These are phyloP conservation scores for Trachops cirrhosus DNA, from an alignment of 2,797 vertebrate species.

Conservation along the genomic window DNA sequence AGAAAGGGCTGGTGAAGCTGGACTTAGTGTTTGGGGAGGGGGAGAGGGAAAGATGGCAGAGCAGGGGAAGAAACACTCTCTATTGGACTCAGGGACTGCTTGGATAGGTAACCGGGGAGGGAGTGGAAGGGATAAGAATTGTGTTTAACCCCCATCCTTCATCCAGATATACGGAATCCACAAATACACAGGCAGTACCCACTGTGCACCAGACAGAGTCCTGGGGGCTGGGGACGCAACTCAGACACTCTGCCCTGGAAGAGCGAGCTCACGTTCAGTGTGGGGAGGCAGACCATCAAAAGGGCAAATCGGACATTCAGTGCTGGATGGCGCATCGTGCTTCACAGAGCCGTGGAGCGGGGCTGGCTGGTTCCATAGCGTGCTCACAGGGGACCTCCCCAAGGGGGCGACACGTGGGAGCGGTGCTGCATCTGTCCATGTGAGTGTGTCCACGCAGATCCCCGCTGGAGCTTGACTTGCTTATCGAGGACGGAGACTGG, in stretches of 20 bases:
- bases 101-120: background rate
- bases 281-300: background rate
- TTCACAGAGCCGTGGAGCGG: background rate
- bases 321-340: rapidly evolving
- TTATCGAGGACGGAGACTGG: background rate
- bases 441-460: background rate
- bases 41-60: background rate
- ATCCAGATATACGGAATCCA: background rate
- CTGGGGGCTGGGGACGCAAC: background rate
- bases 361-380: too few relatives aligned
- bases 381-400: background rate
- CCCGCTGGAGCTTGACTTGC: background rate
- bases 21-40: background rate
- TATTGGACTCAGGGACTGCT: background rate
- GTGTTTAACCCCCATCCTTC: background rate
- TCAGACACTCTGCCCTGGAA: background rate
- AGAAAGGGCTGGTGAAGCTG: background rate
- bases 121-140: background rate
- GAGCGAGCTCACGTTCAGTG: background rate
- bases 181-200: background rate
- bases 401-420: background rate
- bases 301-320: background rate
- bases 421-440: rapidly evolving
- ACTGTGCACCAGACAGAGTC: background rate
- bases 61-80: background rate